Base-by-base conservation (phyloP, 2,888 invertebrate genomes). In the Caenorhabditis parvicauda region DNA sequence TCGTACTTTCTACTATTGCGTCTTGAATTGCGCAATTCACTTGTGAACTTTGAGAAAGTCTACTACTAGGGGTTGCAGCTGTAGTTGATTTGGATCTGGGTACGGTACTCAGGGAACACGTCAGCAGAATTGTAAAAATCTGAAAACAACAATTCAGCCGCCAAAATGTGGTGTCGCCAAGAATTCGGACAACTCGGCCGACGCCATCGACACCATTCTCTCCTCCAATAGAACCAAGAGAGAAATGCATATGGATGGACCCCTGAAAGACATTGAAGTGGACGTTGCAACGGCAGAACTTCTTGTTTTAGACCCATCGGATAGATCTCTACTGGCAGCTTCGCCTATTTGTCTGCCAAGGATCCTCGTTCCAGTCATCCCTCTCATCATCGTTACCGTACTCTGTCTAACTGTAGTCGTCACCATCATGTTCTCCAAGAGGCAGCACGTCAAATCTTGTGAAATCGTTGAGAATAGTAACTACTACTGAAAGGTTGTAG, bases 241-340 rank as follows among this genome's bases (percentile, higher is more conserved):
- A 53, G 58, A 57, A 28, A 12, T 35, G 17, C 14, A 19, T 32
- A 43, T 27, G 32, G 54, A 58, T n/a, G 9, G 35, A 32, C 35
- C 9, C n/a, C 9, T 48, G n/a, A 12, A 17, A 1, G 41, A 60
- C 21, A 54, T 67, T 29, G 64, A 74, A 56, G 59, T 79, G 28
- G 79, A 79, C 56, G 76, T 78, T 1, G 71, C 78, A n/a, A 75
- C 78, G 1, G 63, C 68, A 9, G 69, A 75, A 54, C 64, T 78
- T 45, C 64, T 79, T 19, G 70, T 78, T 0, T 53, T 78, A n/a
- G 78, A 79, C 47, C 52, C 64, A 1, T 75, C 77, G 3, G 75
- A 76, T 29, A 46, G 60, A 5, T 54, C 58, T 4, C 59, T 59
- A 19, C 56, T 56, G 1, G 49, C 59, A 1, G 51, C 64, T 2